These are phyloP conservation scores for Deilephila porcellus DNA, from an alignment of 2,888 invertebrate genomes.

Conservation along the genomic window DNA sequence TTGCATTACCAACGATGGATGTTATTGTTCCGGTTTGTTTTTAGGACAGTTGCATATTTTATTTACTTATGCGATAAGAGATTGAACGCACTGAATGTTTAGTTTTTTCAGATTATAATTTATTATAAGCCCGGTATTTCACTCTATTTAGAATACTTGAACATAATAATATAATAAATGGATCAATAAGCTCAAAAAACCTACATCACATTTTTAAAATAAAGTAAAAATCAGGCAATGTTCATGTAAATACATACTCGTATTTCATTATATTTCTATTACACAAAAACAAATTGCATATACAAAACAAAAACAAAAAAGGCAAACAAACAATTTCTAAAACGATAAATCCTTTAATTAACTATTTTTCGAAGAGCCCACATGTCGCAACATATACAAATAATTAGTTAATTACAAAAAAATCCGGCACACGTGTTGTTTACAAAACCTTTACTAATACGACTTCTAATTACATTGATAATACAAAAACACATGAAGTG, in stretches of 20 bases:
- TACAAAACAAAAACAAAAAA: neutral
- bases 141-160: neutral
- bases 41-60: neutral
- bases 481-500: constrained; percentile 21
- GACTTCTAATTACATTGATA: constrained; percentile 7
- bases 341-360: neutral
- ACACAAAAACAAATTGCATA: neutral
- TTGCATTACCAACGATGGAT: neutral
- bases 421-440: constrained; percentile 8
- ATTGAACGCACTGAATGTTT: neutral
- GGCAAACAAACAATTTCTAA: too few species aligned
- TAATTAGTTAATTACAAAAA: constrained; percentile 16
- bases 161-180: too few species aligned
- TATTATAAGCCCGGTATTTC: neutral
- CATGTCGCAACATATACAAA: constrained; percentile 1
- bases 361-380: neutral
- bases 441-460: constrained; percentile 23
- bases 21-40: neutral
- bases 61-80: neutral
- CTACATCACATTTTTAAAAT: neutral
- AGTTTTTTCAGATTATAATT: neutral
- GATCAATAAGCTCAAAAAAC: too few species aligned
- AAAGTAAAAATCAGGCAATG: too few species aligned
- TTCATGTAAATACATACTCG: too few species aligned
- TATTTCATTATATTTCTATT: neutral